Evolutionary conservation across 2,888 invertebrate genomes (phyloP).

Genomic region (Graphium colonna): DNA sequence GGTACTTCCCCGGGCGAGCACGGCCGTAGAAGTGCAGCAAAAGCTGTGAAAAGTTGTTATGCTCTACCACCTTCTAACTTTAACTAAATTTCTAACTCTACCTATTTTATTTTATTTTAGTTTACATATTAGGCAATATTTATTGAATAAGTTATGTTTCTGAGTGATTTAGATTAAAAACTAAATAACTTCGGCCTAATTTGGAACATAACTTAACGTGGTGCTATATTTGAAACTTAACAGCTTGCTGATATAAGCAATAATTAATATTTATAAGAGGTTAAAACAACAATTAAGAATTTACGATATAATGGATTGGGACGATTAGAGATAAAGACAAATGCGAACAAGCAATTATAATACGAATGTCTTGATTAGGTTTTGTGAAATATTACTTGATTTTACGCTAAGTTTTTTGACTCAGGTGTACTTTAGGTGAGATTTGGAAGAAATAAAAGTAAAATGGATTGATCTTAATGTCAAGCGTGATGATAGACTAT

Average conservation of each 20-base stretch:
- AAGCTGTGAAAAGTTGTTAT: no score
- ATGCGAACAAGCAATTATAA: conserved; percentile 16
- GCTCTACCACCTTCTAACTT: no score
- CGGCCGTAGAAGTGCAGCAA: no score
- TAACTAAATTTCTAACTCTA: no score
- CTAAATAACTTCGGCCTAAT: neutral
- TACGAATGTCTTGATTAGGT: conserved; percentile 4
- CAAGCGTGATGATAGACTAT: neutral
- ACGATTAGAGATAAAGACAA: neutral
- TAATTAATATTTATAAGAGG: neutral
- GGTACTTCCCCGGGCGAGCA: no score
- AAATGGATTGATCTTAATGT: neutral
- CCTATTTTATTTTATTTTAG: no score
- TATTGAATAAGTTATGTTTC: no score
- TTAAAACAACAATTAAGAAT: conserved; percentile 6
- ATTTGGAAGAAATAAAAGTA: conserved; percentile 7
- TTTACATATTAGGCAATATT: no score
- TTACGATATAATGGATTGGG: conserved; percentile 11
- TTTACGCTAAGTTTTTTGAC: neutral
- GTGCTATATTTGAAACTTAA: conserved; percentile 1
- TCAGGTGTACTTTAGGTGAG: neutral
- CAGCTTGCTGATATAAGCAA: neutral
- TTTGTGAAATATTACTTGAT: conserved; percentile 11
- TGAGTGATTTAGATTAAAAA: no score
- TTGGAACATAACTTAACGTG: no score